Base-by-base conservation (phyloP, 2,797 vertebrate species). In the Myotis myotis region DNA sequence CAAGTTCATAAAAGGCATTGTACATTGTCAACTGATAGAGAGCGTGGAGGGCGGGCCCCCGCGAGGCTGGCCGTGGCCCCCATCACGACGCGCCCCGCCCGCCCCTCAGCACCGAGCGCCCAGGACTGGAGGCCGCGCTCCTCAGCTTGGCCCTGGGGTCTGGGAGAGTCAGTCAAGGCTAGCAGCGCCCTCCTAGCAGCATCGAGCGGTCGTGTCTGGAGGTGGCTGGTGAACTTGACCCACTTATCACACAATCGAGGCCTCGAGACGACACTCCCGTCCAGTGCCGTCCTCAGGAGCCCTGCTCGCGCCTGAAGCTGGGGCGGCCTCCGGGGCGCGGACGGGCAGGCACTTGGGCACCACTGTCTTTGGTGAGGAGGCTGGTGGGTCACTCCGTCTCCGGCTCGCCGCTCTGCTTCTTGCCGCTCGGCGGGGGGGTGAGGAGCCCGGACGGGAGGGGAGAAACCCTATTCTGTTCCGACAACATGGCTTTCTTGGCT, bases 121-220 rank as follows among this genome's bases (percentile, higher is more conserved):
- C 94, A 38, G 78, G 78, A 89, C 91, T 11, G 53, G 68, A 97
- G 96, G 68, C 89, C n/a, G 15, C 78, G 88, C 28, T 62, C 94
- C 62, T 84, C n/a, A 92, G 93, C 87, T 90, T 96, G 95, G 97
- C 97, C 89, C 89, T 96, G 97, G 97, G 89, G 28, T 38, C 6
- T 19, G 30, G 80, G 95, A 93, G 92, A 96, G 95, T 97, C 96
- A 83, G 74, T 93, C 81, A 97, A 94, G 98, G 98, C 98, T 98
- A 98, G 98, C 98, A 98, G 98, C 99, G 98, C 98, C 99, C 97
- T 98, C 98, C 98, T 99, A 99, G 99, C 99, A 99, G 99, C 99
- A 99, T 98, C 96, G 97, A 98, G 99, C 99, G 99, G 98, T 87
- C 89, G 97, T 98, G 98, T 99, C 99, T 98, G 98, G 98, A 98